Conservation (phyloP, 2,888 invertebrate genomes). For the Leptopterna dolabrata region DNA sequence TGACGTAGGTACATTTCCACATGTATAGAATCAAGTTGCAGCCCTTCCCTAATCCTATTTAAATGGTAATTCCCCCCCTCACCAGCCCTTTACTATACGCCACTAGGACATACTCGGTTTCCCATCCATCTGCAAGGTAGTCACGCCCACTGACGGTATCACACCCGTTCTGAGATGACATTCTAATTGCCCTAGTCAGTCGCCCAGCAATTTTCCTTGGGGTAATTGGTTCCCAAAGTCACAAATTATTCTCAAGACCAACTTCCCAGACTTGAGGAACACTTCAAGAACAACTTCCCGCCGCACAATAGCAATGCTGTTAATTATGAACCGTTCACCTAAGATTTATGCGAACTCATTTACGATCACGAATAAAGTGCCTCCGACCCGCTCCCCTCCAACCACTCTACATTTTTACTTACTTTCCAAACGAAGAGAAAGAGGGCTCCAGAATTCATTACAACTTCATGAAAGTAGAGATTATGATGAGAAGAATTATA, state of each 20-base stretch:
- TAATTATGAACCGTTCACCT: too few relatives aligned
- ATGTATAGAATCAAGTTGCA: neutral
- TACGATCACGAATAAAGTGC: too few relatives aligned
- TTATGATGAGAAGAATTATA: too few relatives aligned
- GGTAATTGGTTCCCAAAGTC: constrained; percentile 6
- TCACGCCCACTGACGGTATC: constrained; percentile 5
- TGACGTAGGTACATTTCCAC: neutral
- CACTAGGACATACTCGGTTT: neutral
- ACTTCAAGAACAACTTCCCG: neutral
- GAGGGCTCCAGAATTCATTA: too few relatives aligned
- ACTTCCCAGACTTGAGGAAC: neutral
- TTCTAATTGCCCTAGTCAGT: constrained; percentile 19
- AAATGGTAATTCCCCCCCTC: constrained; percentile 15
- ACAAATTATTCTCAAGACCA: neutral
- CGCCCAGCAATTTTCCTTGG: neutral
- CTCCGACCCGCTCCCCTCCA: too few relatives aligned
- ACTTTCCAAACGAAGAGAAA: too few relatives aligned
- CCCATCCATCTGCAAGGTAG: neutral
- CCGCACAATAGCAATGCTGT: neutral
- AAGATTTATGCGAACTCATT: neutral
- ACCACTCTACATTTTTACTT: too few relatives aligned
- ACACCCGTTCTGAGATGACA: neutral
- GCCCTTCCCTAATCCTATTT: constrained; percentile 24
- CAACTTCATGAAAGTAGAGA: too few relatives aligned
- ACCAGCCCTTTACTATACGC: neutral